Base-by-base conservation (phyloP, 1,140 invertebrate genomes). In the Pseudomyrmex dendroicus region DNA sequence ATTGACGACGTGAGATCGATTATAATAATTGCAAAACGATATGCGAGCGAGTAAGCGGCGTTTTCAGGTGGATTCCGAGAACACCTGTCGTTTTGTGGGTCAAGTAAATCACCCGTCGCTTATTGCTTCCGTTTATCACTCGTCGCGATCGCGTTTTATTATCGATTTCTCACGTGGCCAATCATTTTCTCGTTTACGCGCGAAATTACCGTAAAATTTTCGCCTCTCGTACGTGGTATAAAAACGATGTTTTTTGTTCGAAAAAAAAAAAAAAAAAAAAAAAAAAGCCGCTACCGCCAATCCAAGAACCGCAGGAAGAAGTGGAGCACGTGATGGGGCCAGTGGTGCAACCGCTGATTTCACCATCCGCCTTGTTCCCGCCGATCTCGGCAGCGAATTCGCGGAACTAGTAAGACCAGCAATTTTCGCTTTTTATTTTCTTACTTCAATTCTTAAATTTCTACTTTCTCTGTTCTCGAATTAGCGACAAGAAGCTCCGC, bases 221-320 rank as follows among this genome's bases (percentile, higher is more conserved):
- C 20, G 9, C 22, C 1, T 35, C 17, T n/a, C 20, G 20, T 10
- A 1, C 35, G 25, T 25, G 7, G 48, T 2, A 59, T 13, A 20
- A 46, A 15, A 46, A 20, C 20, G 10, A 25, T 10, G 50, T 52
- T 12, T 10, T 46, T 57, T 78, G 7, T 80, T 63, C 22, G 44
- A 2, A 59, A 35, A 83, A 74, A 25, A 25, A 22, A 22, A 22
- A 22, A 22, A 20, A 20, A n/a, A n/a, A n/a, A n/a, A n/a, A n/a
- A n/a, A 64, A 59, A 35, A 83, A 66, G 35, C 92, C 91, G 25
- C 90, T 91, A 56, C 87, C 92, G 54, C 92, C 92, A 59, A 91
- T 91, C 48, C 91, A 92, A n/a, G 89, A 90, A 82, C 91, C 92
- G 67, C 91, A 89, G 13, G 91, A 91, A 10, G 92, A 91, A 82